Conservation (phyloP, 1,140 invertebrate species). For the Oreohelix idahoensis region DNA sequence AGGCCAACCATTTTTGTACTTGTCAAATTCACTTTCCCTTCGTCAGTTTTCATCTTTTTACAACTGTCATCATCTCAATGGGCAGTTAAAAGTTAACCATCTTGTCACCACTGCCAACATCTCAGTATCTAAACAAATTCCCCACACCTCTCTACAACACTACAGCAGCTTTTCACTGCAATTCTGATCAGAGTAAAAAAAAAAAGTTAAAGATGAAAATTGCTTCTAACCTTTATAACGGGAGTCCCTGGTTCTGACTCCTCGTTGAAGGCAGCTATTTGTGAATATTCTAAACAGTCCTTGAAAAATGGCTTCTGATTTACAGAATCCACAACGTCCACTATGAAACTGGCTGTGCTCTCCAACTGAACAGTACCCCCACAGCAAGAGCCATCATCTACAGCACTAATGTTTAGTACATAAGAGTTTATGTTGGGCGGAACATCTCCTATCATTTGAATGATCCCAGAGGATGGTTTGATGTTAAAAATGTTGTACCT, state of each 20-base stretch:
- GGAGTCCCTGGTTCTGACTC: slow-evolving; percentile 50
- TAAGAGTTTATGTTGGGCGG: slow-evolving; percentile 52
- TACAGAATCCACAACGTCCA: slow-evolving; percentile 61
- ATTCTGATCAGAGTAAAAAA: too few relatives aligned
- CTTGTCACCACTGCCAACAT: too few relatives aligned
- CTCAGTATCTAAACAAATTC: too few relatives aligned
- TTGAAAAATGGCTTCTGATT: slow-evolving; percentile 62
- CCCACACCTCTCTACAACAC: too few relatives aligned
- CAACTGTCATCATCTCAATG: too few relatives aligned
- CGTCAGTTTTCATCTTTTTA: too few relatives aligned
- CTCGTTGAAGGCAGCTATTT: slow-evolving; percentile 53
- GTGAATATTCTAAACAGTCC: slow-evolving; percentile 49
- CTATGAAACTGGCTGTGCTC: slow-evolving; percentile 42
- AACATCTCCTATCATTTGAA: slow-evolving; percentile 50
- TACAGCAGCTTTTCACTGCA: too few relatives aligned
- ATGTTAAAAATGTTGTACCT: slow-evolving; percentile 52
- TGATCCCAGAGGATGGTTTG: slow-evolving; percentile 55
- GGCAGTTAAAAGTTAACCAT: too few relatives aligned
- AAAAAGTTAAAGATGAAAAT: too few relatives aligned
- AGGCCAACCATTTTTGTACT: too few relatives aligned
- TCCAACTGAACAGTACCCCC: slow-evolving; percentile 44
- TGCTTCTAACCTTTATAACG: slow-evolving; percentile 52
- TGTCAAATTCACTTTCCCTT: too few relatives aligned
- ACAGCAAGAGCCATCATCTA: slow-evolving; percentile 66
- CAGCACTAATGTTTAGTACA: slow-evolving; percentile 54